Evolutionary conservation across 2,797 vertebrate species (phyloP).

Genomic region (Rousettus madagascariensis): DNA sequence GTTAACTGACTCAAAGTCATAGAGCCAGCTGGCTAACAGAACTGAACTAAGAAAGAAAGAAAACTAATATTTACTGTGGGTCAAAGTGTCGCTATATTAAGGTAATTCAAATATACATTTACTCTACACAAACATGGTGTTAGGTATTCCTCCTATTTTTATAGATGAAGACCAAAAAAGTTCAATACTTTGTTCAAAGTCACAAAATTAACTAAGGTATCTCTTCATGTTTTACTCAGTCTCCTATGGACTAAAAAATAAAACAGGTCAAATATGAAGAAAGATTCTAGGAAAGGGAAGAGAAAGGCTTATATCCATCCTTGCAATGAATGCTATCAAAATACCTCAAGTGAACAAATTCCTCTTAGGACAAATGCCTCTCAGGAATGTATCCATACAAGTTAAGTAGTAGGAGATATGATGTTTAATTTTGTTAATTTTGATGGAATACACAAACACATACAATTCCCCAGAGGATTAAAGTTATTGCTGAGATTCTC

Average conservation of each 20-base stretch:
- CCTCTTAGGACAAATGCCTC: background rate
- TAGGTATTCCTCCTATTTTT: background rate
- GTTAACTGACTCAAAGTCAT: background rate
- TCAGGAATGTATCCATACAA: background rate
- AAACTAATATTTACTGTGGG: constrained; percentile 5
- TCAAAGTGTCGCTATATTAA: background rate
- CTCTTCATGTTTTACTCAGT: background rate
- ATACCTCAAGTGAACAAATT: background rate
- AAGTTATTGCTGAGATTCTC: background rate
- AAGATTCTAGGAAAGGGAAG: background rate
- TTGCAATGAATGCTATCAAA: background rate
- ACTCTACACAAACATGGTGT: background rate
- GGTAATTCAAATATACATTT: background rate
- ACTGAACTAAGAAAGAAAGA: background rate
- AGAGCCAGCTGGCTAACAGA: background rate
- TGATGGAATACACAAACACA: background rate
- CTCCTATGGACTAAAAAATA: background rate
- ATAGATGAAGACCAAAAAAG: background rate
- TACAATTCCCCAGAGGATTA: background rate
- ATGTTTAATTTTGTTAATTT: constrained; percentile 2
- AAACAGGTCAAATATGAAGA: constrained; percentile 40
- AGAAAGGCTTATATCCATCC: background rate
- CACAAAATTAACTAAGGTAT: constrained; percentile 33
- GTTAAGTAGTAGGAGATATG: background rate
- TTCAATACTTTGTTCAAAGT: constrained; percentile 19